Evolutionary conservation across 64 coral and sea anemone genomes (phyloP).

Genomic region (Stichodactyla mertensii): DNA sequence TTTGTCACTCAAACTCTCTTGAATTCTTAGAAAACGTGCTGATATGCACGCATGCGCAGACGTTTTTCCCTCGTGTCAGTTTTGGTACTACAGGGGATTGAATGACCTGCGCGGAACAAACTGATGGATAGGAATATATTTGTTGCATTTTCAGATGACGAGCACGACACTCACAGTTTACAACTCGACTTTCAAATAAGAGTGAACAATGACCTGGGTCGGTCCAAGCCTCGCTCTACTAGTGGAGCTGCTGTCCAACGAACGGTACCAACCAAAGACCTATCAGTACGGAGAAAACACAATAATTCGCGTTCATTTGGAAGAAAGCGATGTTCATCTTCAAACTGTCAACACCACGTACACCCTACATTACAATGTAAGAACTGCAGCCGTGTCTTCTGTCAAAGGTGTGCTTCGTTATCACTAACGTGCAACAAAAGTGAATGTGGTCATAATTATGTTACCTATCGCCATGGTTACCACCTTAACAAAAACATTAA

Average conservation of each 20-base stretch:
- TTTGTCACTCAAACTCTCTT: too few species aligned
- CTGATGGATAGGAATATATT: neutral
- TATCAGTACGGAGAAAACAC: neutral
- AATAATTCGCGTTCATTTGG: neutral
- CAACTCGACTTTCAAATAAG: constrained; percentile 48
- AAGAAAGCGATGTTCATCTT: constrained; percentile 42
- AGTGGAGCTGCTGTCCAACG: neutral
- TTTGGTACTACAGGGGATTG: too few species aligned
- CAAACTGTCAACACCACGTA: constrained; percentile 48
- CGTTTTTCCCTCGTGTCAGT: too few species aligned
- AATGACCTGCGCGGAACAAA: too few species aligned
- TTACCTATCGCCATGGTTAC: constrained; percentile 7
- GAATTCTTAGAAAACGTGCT: too few species aligned
- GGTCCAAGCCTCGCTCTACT: neutral
- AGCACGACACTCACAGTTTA: neutral
- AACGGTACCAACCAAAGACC: neutral
- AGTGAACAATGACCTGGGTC: constrained; percentile 56
- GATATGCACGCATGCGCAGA: too few species aligned
- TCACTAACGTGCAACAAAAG: constrained; percentile 43
- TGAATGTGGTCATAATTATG: constrained; percentile 48
- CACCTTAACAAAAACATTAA: neutral
- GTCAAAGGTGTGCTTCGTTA: constrained; percentile 44
- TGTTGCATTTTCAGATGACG: neutral
- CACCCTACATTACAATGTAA: constrained; percentile 42
- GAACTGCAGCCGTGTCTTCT: constrained; percentile 47